These are phyloP conservation scores for Platycercus adscitus DNA, from an alignment of 2,113 vertebrate genomes.

Conservation along the genomic window DNA sequence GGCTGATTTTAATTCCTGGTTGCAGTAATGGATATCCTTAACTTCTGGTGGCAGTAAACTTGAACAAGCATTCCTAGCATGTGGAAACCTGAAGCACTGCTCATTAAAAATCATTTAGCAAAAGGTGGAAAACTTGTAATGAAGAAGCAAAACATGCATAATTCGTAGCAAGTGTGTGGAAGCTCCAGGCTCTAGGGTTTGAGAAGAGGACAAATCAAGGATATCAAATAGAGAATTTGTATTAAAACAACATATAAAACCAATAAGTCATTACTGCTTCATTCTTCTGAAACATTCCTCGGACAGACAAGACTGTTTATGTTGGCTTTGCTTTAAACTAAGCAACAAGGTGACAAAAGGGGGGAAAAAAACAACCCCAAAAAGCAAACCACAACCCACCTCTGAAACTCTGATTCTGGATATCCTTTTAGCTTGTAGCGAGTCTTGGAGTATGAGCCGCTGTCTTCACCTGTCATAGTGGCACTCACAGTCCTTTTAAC, in stretches of 20 bases:
- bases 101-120: constrained; percentile 39
- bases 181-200: constrained; percentile 53
- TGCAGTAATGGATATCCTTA: background rate
- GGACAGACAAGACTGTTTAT: constrained; percentile 39
- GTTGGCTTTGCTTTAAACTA: background rate
- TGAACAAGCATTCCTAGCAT: background rate
- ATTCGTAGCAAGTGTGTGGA: constrained; percentile 47
- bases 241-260: constrained; percentile 5
- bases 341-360: constrained; percentile 53
- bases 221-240: constrained; percentile 17
- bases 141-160: constrained; percentile 22
- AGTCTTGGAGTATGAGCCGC: constrained; percentile 53
- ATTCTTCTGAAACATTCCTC: constrained; percentile 50
- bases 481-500: constrained; percentile 74
- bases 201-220: constrained; percentile 55
- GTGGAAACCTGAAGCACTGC: constrained; percentile 33
- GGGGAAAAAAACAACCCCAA: background rate
- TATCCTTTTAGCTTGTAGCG: constrained; percentile 47
- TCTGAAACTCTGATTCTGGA: constrained; percentile 49
- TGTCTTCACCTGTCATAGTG: constrained; percentile 52
- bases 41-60: constrained; percentile 23
- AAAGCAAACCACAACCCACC: constrained; percentile 23
- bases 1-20: background rate
- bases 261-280: constrained; percentile 4
- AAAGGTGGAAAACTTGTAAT: constrained; percentile 42